These are phyloP conservation scores for Solenopsis fugax DNA, from an alignment of 1,140 invertebrate genomes.

Conservation along the genomic window DNA sequence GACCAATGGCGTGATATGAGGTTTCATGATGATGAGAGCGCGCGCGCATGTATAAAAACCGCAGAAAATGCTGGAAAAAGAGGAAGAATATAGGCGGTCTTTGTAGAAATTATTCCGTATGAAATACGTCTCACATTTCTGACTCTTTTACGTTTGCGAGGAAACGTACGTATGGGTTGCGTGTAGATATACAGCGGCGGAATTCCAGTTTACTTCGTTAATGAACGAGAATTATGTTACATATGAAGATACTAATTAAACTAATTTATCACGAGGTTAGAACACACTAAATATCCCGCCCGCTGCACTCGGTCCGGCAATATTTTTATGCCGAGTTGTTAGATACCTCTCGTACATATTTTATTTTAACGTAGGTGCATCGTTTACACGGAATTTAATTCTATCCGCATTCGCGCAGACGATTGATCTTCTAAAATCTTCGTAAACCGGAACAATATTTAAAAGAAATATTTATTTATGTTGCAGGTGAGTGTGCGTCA, in stretches of 20 bases:
- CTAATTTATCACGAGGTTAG: constrained; percentile 66
- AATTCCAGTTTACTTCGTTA: constrained; percentile 72
- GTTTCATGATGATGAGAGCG: constrained; percentile 69
- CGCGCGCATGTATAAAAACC: constrained; percentile 40
- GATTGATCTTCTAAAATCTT: neutral
- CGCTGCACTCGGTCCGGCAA: neutral
- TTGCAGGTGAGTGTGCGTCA: constrained; percentile 41
- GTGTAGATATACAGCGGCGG: constrained; percentile 6
- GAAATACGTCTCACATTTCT: constrained; percentile 74
- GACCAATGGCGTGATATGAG: constrained; percentile 43
- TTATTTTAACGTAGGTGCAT: neutral
- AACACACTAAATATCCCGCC: constrained; percentile 29
- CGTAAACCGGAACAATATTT: neutral
- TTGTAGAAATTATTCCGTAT: constrained; percentile 72
- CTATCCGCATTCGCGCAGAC: neutral
- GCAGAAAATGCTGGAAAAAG: constrained; percentile 36
- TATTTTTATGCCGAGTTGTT: constrained; percentile 25
- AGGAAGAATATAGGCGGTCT: constrained; percentile 37
- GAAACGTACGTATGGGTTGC: constrained; percentile 26
- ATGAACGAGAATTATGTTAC: constrained; percentile 71
- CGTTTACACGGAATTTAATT: neutral
- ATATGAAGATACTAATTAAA: constrained; percentile 73
- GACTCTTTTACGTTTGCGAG: constrained; percentile 45
- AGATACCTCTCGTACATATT: neutral
- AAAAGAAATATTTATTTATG: constrained; percentile 30